phyloP scores from a whole-genome alignment of 2,888 invertebrate genomes.

The Hartigia nigra region DNA sequence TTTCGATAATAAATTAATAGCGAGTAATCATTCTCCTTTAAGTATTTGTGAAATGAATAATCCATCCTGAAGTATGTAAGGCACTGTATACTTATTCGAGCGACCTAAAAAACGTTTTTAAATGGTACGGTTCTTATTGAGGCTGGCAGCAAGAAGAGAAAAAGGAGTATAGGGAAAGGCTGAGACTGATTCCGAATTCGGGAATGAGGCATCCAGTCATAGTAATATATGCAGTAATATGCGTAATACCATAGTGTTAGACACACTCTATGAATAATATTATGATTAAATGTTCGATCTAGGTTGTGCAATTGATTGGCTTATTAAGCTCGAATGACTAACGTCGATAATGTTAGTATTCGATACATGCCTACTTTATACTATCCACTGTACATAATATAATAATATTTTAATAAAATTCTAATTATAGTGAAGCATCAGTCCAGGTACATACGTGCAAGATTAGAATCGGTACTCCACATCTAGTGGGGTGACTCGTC shows the following conservation, averaged over 20 bases:
- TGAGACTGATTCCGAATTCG: neutral
- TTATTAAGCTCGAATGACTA: constrained; percentile 13
- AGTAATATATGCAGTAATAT: neutral
- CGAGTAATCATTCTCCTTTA: neutral
- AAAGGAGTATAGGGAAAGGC: neutral
- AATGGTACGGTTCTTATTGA: neutral
- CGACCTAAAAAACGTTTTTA: neutral
- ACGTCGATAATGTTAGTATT: constrained; percentile 12
- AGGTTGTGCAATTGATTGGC: neutral
- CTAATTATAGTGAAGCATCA: constrained; percentile 29
- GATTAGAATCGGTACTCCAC: neutral
- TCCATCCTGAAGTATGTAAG: neutral
- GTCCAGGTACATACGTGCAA: neutral
- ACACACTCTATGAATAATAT: neutral
- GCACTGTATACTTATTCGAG: neutral
- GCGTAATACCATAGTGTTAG: neutral
- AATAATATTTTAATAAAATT: constrained; percentile 62
- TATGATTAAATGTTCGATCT: neutral
- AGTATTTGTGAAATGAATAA: neutral
- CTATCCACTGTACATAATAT: constrained; percentile 62
- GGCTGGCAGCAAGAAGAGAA: neutral
- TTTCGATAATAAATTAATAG: too few relatives aligned
- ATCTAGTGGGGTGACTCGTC: neutral
- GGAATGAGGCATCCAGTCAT: neutral
- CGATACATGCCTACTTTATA: constrained; percentile 10